A percentile compares a stretch with the other conserved stretches of the same genome.
Conservation (phyloP, 2,113 vertebrate species). For the Neomonachus schauinslandi region DNA sequence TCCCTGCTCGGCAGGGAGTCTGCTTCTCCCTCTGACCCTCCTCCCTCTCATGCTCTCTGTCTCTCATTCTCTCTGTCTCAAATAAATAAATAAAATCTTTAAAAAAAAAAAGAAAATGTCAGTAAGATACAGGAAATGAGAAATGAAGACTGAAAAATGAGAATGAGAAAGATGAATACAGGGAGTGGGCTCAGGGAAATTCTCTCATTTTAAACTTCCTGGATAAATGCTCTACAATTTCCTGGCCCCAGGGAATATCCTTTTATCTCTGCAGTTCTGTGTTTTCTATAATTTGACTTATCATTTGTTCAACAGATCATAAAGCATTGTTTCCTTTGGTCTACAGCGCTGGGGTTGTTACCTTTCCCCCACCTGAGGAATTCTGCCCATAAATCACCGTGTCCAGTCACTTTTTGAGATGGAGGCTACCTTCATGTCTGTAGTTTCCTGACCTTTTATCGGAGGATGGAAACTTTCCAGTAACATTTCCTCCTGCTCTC, state of each 20-base stretch:
- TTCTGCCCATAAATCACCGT: slow-evolving; percentile 61
- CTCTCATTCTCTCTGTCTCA: no score
- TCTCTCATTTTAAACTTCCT: slow-evolving; percentile 63
- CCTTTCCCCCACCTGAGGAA: slow-evolving; percentile 34
- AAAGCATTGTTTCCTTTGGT: slow-evolving; percentile 67
- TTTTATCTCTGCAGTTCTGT: slow-evolving; percentile 69
- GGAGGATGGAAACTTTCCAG: slow-evolving; percentile 42
- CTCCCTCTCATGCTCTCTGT: no score
- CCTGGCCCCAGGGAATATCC: slow-evolving; percentile 66
- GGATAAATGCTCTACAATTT: slow-evolving; percentile 70
- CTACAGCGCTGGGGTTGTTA: background rate
- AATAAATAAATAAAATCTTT: no score
- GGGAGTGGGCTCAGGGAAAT: slow-evolving; percentile 47
- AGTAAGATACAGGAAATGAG: slow-evolving; percentile 67
- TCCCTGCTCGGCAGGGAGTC: no score
- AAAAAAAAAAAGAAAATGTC: no score
- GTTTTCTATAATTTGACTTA: slow-evolving; percentile 77
- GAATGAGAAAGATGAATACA: slow-evolving; percentile 62
- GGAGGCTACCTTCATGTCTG: background rate
- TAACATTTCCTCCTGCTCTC: slow-evolving; percentile 12
- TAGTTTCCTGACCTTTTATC: slow-evolving; percentile 41
- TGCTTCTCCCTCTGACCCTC: no score
- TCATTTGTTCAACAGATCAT: slow-evolving; percentile 71
- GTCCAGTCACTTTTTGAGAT: background rate
- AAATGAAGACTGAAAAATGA: slow-evolving; percentile 70